A percentile compares a stretch with the other conserved stretches of the same genome.
Conservation (phyloP, 2,888 invertebrate species). For the Drosophila falleni region DNA sequence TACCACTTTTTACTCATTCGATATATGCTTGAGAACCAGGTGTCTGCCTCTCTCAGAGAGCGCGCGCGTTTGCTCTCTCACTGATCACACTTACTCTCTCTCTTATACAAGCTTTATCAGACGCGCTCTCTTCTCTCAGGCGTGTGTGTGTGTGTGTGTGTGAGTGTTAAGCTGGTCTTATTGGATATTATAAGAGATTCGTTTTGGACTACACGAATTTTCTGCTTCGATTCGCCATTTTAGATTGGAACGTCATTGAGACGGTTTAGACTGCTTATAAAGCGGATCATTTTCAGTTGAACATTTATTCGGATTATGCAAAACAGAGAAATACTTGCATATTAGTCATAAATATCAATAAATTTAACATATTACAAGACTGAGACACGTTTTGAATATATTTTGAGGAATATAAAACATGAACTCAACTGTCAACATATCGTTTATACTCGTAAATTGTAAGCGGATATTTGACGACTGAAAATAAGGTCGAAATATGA, state of each 20-base stretch:
- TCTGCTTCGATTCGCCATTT: slow-evolving; percentile 73
- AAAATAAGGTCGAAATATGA: slow-evolving; percentile 16
- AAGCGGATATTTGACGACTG: slow-evolving; percentile 11
- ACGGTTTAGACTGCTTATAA: slow-evolving; percentile 26
- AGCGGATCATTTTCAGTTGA: slow-evolving; percentile 25
- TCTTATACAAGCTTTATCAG: slow-evolving; percentile 44
- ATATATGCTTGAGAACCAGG: slow-evolving; percentile 39
- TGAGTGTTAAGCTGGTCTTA: slow-evolving; percentile 65
- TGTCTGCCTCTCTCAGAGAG: slow-evolving; percentile 36
- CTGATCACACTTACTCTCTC: slow-evolving; percentile 40
- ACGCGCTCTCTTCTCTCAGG: slow-evolving; percentile 27
- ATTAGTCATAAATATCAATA: slow-evolving; percentile 32
- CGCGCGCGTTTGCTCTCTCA: slow-evolving; percentile 4
- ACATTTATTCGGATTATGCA: slow-evolving; percentile 32
- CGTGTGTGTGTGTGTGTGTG: too few relatives aligned
- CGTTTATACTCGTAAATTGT: slow-evolving; percentile 35
- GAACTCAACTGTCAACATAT: slow-evolving; percentile 17
- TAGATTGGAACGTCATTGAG: slow-evolving; percentile 55
- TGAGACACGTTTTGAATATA: slow-evolving; percentile 7
- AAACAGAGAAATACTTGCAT: slow-evolving; percentile 23
- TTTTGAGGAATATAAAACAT: slow-evolving; percentile 21
- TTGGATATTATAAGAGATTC: slow-evolving; percentile 65
- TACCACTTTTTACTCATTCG: slow-evolving; percentile 33
- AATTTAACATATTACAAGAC: slow-evolving; percentile 40
- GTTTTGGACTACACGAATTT: slow-evolving; percentile 29